Base-by-base conservation (phyloP, 2,888 invertebrate species). In the Laothoe populi region DNA sequence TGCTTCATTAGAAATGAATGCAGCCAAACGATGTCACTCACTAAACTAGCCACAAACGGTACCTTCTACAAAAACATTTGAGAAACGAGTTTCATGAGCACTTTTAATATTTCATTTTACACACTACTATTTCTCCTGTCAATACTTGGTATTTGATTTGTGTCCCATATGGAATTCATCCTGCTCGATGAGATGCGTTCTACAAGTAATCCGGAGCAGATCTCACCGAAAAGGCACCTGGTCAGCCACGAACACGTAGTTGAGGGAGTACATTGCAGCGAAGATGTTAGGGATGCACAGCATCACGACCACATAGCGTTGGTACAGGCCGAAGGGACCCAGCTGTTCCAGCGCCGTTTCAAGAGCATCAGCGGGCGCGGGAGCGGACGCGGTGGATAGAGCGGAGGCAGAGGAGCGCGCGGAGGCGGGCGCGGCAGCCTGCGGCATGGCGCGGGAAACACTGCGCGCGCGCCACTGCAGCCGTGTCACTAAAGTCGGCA, bases 201-300 rank as follows among this genome's bases (percentile, higher is more conserved):
- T 0, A 40, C 13, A 11, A 19, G 26, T 10, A 19, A 45, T 7
- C 8, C 21, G 23, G 7, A 31, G 11, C 21, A 11, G 2, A 46
- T 58, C 86, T 82, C 74, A 94, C 94, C 94, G 91, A 77, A 94
- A 94, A 0, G 91, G 87, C 63, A 94, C 88, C 70, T 85, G 83
- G 61, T 93, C 94, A 0, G 94, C 93, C 0, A 94, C 93, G 76
- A 94, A 94, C 63, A 94, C 88, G 70, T 94, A 94, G 74, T 92
- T 93, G 58, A 94, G 82, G 2, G 92, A 87, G 74, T 92, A 93
- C 82, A 93, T 90, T 35, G 93, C 92, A 2, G 94, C 84, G 58
- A 94, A 83, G 60, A 94, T 66, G 67, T 92, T 88, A n/a, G 94
- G 94, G 59, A 94, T 65, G 66, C 87, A 88, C 62, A 90, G 77